Evolutionary conservation across 2,888 invertebrate genomes (phyloP).

Genomic region (Polyploca ridens): DNA sequence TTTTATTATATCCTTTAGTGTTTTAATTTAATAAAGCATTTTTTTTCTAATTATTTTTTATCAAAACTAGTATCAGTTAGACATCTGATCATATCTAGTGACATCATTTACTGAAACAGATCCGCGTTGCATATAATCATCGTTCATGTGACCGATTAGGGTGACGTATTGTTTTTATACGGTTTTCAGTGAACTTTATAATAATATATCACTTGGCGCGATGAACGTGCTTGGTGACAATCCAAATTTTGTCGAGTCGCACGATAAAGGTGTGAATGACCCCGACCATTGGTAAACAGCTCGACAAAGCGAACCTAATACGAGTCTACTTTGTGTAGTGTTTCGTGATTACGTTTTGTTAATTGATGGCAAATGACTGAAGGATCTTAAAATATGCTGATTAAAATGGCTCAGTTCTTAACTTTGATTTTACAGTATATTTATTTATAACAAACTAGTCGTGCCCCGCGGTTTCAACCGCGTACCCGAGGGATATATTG

Average conservation of each 20-base stretch:
- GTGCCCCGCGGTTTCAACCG: too few species aligned
- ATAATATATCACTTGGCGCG: conserved; percentile 18
- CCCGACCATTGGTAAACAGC: conserved; percentile 55
- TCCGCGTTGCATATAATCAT: conserved; percentile 11
- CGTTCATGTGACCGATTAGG: conserved; percentile 38
- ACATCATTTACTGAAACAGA: not conserved
- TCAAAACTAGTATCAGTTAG: too few species aligned
- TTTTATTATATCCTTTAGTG: too few species aligned
- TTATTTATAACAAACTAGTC: too few species aligned
- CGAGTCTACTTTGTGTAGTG: conserved; percentile 34
- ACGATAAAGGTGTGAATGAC: conserved; percentile 74
- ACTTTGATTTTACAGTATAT: not conserved
- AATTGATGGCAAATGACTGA: conserved; percentile 21
- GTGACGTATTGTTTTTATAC: conserved; percentile 32
- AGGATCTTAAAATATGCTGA: conserved; percentile 5
- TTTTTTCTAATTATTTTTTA: not conserved
- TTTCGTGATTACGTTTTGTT: conserved; percentile 17
- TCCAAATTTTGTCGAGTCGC: conserved; percentile 48
- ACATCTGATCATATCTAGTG: too few species aligned
- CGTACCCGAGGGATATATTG: too few species aligned
- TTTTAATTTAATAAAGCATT: too few species aligned
- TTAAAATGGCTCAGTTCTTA: too few species aligned
- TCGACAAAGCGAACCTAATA: conserved; percentile 50
- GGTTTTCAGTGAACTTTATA: conserved; percentile 22
- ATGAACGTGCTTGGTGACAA: conserved; percentile 33